Evolutionary conservation across 2,888 invertebrate species (phyloP).

Genomic region (Pherbina coryleti): DNA sequence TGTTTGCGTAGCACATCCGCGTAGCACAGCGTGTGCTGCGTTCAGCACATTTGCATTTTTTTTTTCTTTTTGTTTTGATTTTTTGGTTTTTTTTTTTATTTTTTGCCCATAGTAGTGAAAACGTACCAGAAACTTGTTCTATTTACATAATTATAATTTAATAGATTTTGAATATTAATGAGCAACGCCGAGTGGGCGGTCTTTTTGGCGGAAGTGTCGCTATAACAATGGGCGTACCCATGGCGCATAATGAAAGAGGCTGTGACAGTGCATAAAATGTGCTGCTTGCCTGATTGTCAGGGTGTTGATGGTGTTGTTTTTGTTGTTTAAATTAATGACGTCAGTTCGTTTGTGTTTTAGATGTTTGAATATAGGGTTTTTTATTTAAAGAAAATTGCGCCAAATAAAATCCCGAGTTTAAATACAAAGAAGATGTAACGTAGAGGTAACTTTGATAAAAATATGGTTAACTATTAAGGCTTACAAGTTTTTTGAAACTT

Average conservation of each 20-base stretch:
- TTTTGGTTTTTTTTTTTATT: not conserved
- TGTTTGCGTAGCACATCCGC: not conserved
- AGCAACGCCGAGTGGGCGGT: not conserved
- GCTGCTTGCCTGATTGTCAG: not conserved
- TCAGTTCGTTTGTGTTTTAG: not conserved
- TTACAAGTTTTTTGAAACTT: too few relatives aligned
- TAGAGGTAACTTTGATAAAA: too few relatives aligned
- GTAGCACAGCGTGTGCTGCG: not conserved
- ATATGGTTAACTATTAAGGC: too few relatives aligned
- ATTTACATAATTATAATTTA: conserved; percentile 38
- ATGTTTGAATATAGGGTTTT: too few relatives aligned
- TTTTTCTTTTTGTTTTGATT: not conserved
- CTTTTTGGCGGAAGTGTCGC: not conserved
- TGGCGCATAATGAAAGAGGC: not conserved
- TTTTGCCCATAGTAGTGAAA: conserved; percentile 7
- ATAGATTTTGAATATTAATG: conserved; percentile 38
- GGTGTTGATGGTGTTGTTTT: conserved; percentile 1
- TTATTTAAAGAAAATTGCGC: too few relatives aligned
- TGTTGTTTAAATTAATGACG: not conserved
- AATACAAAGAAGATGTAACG: too few relatives aligned
- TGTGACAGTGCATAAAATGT: not conserved
- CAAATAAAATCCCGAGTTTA: too few relatives aligned
- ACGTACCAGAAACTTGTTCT: conserved; percentile 27
- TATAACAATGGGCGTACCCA: not conserved
- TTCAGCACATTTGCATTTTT: conserved; percentile 3